Conservation (phyloP, 2,888 invertebrate genomes). For the Dicranocentrus wangi region DNA sequence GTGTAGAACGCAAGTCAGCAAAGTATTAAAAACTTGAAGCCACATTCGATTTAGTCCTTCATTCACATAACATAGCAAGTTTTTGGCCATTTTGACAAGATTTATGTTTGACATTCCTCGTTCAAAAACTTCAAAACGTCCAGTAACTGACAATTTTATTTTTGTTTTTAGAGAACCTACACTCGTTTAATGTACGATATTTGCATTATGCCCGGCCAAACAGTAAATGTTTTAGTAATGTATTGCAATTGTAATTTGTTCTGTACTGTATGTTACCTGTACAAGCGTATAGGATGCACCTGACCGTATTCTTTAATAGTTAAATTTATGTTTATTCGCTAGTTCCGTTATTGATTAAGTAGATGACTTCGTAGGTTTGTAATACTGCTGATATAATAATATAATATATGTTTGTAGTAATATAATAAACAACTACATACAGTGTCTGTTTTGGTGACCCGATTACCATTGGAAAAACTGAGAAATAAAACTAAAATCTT, state of each 20-base stretch:
- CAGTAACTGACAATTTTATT: too few relatives aligned
- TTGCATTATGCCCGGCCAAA: constrained; percentile 57
- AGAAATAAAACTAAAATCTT: too few relatives aligned
- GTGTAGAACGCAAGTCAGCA: too few relatives aligned
- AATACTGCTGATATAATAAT: constrained; percentile 48
- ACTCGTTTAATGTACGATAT: constrained; percentile 11
- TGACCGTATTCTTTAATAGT: constrained; percentile 20
- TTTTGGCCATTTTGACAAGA: constrained; percentile 48
- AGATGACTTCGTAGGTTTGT: constrained; percentile 9
- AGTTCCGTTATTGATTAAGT: too few relatives aligned
- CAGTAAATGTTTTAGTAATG: neutral
- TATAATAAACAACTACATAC: neutral
- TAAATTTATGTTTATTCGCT: neutral
- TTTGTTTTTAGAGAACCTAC: neutral
- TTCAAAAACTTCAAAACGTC: too few relatives aligned
- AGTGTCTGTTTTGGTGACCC: neutral
- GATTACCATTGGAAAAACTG: constrained; percentile 1
- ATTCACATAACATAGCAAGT: constrained; percentile 28
- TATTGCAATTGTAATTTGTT: constrained; percentile 6
- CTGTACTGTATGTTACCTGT: constrained; percentile 36
- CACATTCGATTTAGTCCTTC: constrained; percentile 53
- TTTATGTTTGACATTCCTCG: too few relatives aligned
- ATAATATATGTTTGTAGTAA: too few relatives aligned
- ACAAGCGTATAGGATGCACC: constrained; percentile 62
- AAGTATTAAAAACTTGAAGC: constrained; percentile 47